These are phyloP conservation scores for Taphrorychus bicolor DNA, from an alignment of 2,888 invertebrate genomes.

Conservation along the genomic window DNA sequence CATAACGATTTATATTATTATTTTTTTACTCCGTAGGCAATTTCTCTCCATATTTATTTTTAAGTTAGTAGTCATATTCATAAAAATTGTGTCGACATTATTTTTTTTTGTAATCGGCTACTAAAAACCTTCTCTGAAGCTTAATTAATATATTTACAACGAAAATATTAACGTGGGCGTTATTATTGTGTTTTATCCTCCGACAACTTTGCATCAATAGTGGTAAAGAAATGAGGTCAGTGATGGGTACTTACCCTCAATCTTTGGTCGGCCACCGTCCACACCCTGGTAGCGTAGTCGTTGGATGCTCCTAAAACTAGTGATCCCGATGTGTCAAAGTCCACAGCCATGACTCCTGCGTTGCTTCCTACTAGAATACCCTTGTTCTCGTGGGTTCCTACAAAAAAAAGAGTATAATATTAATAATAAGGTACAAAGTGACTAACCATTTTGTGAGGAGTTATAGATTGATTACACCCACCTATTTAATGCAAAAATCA, in stretches of 20 bases:
- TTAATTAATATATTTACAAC: background rate
- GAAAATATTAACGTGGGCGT: too few species aligned
- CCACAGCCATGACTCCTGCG: slow-evolving; percentile 94
- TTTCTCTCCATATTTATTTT: slow-evolving; percentile 27
- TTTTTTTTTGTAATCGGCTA: slow-evolving; percentile 17
- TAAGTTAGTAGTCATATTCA: slow-evolving; percentile 24
- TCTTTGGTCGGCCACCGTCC: slow-evolving; percentile 91
- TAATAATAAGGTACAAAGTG: background rate
- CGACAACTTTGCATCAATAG: too few species aligned
- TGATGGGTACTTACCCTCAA: slow-evolving; percentile 65
- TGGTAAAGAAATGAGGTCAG: background rate
- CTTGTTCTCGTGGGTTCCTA: slow-evolving; percentile 67
- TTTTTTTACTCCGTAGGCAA: slow-evolving; percentile 26
- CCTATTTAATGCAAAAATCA: too few species aligned
- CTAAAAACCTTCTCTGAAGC: background rate
- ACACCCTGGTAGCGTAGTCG: slow-evolving; percentile 95
- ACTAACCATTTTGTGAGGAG: too few species aligned
- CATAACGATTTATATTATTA: slow-evolving; percentile 24
- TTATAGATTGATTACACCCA: too few species aligned
- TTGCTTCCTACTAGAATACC: slow-evolving; percentile 92
- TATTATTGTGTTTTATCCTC: too few species aligned
- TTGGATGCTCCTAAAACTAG: slow-evolving; percentile 92
- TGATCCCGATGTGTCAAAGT: slow-evolving; percentile 91
- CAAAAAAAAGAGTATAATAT: slow-evolving; percentile 1
- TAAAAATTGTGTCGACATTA: slow-evolving; percentile 34